Conservation (phyloP, 2,113 vertebrate genomes). For the Callorhinus ursinus region DNA sequence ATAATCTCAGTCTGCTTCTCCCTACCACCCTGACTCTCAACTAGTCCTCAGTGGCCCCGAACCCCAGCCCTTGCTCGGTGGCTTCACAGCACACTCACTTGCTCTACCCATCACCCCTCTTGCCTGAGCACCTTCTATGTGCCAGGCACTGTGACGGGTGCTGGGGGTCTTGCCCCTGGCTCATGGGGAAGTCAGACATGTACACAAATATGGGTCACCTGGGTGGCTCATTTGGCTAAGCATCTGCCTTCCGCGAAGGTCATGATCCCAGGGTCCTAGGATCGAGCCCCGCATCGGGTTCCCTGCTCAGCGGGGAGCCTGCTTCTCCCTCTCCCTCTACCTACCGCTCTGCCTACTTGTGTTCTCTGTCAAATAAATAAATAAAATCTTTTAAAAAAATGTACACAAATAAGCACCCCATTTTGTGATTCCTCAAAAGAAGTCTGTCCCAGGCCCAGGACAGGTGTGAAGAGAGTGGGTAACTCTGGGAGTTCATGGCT, state of each 20-base stretch:
- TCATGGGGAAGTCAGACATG: background rate
- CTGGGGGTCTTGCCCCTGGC: background rate
- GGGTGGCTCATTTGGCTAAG: no score
- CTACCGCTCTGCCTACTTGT: no score
- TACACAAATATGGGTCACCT: background rate
- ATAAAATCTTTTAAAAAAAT: background rate
- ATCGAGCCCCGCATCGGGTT: no score
- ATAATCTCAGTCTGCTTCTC: background rate
- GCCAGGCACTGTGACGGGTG: background rate
- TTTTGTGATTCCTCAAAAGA: background rate
- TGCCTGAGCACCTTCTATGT: background rate
- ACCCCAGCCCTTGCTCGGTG: no score
- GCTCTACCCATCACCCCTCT: accelerated
- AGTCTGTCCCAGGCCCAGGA: background rate
- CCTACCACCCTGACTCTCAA: accelerated
- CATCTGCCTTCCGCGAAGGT: no score
- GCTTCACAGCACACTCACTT: background rate
- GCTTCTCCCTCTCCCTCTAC: no score
- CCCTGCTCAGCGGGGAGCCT: no score
- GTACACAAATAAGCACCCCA: background rate
- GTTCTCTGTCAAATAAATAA: no score
- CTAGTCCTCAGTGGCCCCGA: background rate
- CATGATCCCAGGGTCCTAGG: no score
- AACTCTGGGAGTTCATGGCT: background rate
- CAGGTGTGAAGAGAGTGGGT: background rate